Evolutionary conservation across 2,888 invertebrate genomes (phyloP), one percentile per base, ranked within the genome.

Genomic region (Exocentrus adspersus): DNA sequence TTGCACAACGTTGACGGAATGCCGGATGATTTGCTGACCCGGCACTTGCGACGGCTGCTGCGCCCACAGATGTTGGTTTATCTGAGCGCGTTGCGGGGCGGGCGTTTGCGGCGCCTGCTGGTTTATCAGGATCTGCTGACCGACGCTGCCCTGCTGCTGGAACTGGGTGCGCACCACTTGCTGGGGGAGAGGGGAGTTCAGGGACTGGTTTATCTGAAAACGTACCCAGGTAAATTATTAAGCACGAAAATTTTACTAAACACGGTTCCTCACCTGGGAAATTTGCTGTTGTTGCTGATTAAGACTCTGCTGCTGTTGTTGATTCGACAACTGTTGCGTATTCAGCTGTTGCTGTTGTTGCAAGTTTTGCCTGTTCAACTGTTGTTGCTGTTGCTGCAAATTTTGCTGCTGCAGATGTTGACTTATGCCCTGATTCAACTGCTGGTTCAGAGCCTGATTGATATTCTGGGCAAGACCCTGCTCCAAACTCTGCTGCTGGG

Each of bases 1-100:
- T 61, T 85, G 86, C 4, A 86, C 85, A 64, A 83, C 80, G 54
- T 85, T 85, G 0, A 85, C 85, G 68, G 86, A 87, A 28, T 84
- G 85, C 12, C 76, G 67, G 32, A 79, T 84, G 68, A 85, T 76
- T 61, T 79, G 86, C 70, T 86, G 86, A 1, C 65, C 65, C 2
- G 65, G 59, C 2, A 64, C 61, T 50, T 68, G 68, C 7, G 62
- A 19, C 1, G 62, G 77, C 46, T 78, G 86, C 48, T 72, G 75
- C 2, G 67, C 46, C 72, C 72, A 72, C 51, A 74, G 59, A 37
- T 76, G 76, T 41, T 75, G 77, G 62, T 67, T 70, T n/a, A 70
- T 62, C 58, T 70, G 75, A 5, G 84, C 68, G 82, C 73, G 67
- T 51, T 69, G 64, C 0, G 60, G 51, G 6, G 58, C 45, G 4